Conservation (phyloP, 2,888 invertebrate species). For the Dichetophora obliterata region DNA sequence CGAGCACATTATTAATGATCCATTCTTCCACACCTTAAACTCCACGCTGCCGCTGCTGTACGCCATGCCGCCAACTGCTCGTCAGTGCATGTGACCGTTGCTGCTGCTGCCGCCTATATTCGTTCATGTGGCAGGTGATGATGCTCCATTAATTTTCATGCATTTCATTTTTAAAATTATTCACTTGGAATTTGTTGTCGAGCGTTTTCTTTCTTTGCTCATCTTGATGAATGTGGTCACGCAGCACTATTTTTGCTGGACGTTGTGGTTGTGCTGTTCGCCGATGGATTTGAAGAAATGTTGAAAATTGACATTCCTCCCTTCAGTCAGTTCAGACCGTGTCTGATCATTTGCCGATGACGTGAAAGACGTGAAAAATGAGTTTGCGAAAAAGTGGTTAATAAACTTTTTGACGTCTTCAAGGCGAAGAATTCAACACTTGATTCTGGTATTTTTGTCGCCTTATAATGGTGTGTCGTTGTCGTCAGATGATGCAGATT, state of each 20-base stretch:
- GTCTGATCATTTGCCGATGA: conserved; percentile 11
- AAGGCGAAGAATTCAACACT: conserved; percentile 16
- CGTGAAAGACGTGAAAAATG: conserved; percentile 32
- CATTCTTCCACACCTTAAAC: conserved; percentile 6
- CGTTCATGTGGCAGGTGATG: conserved; percentile 31
- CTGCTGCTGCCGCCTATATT: neutral
- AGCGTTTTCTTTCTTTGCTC: neutral
- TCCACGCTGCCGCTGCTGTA: neutral
- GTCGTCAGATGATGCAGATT: neutral
- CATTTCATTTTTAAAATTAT: conserved; percentile 33
- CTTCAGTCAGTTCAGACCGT: conserved; percentile 12
- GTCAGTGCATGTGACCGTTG: neutral
- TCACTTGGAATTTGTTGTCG: conserved; percentile 20
- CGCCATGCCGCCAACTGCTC: neutral
- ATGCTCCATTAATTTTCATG: conserved; percentile 38
- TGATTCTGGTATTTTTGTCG: neutral
- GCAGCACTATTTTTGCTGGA: conserved; percentile 13
- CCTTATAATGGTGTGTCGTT: neutral
- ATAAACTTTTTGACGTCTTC: conserved; percentile 5
- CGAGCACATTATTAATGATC: conserved; percentile 26
- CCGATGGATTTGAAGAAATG: neutral
- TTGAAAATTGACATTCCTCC: conserved; percentile 6
- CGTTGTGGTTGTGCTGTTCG: conserved; percentile 4
- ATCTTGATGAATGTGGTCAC: conserved; percentile 28
- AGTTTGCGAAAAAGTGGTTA: conserved; percentile 27